Percentiles rank a stretch among this genome's conserved stretches.
Conservation (phyloP, 2,797 vertebrate genomes). For the Nyctibius grandis region DNA sequence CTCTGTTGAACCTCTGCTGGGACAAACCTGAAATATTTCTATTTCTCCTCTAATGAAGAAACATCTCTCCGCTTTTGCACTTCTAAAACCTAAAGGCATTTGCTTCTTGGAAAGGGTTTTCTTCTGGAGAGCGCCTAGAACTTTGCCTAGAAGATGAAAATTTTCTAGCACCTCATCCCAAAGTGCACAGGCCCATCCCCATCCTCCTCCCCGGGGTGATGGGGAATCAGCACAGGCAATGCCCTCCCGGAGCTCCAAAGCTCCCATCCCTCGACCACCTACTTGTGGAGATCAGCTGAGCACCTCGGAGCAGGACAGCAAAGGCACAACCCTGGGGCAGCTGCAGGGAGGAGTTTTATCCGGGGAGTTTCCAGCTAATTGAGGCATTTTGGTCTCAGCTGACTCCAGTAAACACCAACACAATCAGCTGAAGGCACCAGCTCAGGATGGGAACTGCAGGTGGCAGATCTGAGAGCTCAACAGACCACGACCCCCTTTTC, state of each 20-base stretch:
- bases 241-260: neutral
- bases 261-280: accelerated
- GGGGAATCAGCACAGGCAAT: neutral
- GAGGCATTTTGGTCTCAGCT: neutral
- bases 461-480: neutral
- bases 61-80: neutral
- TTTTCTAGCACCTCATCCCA: neutral
- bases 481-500: neutral
- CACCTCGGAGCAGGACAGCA: accelerated
- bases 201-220: accelerated
- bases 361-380: neutral
- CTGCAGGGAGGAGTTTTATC: neutral
- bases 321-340: accelerated
- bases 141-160: accelerated
- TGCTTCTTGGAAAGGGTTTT: neutral
- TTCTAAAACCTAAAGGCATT: neutral
- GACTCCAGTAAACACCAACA: neutral
- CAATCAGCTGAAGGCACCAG: neutral
- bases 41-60: neutral
- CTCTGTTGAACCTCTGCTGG: neutral
- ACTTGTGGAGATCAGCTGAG: neutral
- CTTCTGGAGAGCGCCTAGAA: accelerated
- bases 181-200: accelerated
- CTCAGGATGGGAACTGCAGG: neutral
- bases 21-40: neutral